phyloP scores from a whole-genome alignment of 2,888 invertebrate species.

The Macropis europaea region DNA sequence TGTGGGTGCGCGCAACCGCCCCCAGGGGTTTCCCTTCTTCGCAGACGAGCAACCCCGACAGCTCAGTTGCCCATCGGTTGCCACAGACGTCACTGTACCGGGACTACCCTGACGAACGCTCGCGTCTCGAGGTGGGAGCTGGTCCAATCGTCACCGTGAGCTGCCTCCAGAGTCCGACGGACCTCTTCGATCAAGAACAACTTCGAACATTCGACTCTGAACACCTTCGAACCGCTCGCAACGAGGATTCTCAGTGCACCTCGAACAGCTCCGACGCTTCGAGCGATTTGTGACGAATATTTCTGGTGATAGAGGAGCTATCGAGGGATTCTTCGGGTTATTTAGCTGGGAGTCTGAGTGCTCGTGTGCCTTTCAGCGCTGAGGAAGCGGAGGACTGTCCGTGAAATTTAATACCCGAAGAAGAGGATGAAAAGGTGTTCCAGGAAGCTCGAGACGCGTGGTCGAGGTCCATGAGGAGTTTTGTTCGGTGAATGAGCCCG shows the following conservation, averaged over 20 bases:
- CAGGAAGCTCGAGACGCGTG: slow-evolving; percentile 23
- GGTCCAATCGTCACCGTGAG: slow-evolving; percentile 13
- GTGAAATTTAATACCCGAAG: slow-evolving; percentile 46
- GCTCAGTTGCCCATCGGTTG: slow-evolving; percentile 78
- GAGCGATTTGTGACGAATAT: too few species aligned
- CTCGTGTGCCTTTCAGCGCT: slow-evolving; percentile 26
- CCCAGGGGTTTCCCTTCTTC: slow-evolving; percentile 67
- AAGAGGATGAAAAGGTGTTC: slow-evolving; percentile 45
- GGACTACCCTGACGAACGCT: slow-evolving; percentile 10
- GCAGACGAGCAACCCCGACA: slow-evolving; percentile 70
- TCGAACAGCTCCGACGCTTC: too few species aligned
- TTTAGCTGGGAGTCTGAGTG: slow-evolving; percentile 7
- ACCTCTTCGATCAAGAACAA: too few species aligned
- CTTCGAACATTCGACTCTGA: too few species aligned
- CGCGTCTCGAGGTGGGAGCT: too few species aligned
- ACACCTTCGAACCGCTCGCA: too few species aligned
- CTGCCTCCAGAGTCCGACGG: too few species aligned
- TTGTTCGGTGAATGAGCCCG: slow-evolving; percentile 32
- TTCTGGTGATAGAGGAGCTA: too few species aligned
- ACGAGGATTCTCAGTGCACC: too few species aligned
- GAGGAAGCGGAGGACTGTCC: slow-evolving; percentile 14
- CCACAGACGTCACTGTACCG: slow-evolving; percentile 35
- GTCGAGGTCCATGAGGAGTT: slow-evolving; percentile 17
- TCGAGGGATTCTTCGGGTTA: too few species aligned
- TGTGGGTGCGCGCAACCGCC: slow-evolving; percentile 59